These are phyloP conservation scores for Zaprionus camerounensis DNA, from an alignment of 1,140 invertebrate species.

Conservation along the genomic window DNA sequence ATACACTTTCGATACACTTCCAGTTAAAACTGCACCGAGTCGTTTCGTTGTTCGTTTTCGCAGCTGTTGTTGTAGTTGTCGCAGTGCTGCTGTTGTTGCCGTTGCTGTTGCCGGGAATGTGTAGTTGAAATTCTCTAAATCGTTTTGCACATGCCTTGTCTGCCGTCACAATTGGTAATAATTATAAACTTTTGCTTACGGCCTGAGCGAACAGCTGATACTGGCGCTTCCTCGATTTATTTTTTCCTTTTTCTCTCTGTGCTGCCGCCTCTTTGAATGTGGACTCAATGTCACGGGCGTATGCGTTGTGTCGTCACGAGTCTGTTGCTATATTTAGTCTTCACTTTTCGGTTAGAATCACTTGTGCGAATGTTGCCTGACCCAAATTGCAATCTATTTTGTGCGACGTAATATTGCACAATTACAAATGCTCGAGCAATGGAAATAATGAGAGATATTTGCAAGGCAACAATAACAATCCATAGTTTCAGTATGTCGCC, in stretches of 20 bases:
- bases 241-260: slow-evolving; percentile 55
- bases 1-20: slow-evolving; percentile 39
- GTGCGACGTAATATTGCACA: slow-evolving; percentile 24
- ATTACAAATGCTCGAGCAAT: slow-evolving; percentile 44
- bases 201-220: slow-evolving; percentile 71
- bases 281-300: slow-evolving; percentile 71
- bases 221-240: slow-evolving; percentile 74
- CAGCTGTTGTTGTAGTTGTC: not conserved
- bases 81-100: slow-evolving; percentile 1
- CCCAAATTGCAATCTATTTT: slow-evolving; percentile 41
- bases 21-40: slow-evolving; percentile 19
- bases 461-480: slow-evolving; percentile 53
- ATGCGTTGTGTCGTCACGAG: slow-evolving; percentile 47
- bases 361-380: slow-evolving; percentile 52
- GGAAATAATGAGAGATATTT: slow-evolving; percentile 24
- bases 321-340: slow-evolving; percentile 40
- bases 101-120: slow-evolving; percentile 33
- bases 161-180: slow-evolving; percentile 52
- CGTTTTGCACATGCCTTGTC: slow-evolving; percentile 22
- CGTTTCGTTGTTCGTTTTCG: not conserved
- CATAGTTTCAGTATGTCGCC: slow-evolving; percentile 38
- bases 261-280: slow-evolving; percentile 54
- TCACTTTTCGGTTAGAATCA: slow-evolving; percentile 46
- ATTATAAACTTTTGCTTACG: slow-evolving; percentile 51
- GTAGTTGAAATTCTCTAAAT: slow-evolving; percentile 30